phyloP scores from a whole-genome alignment of 2,113 vertebrate species.

The Nannospalax galili region DNA sequence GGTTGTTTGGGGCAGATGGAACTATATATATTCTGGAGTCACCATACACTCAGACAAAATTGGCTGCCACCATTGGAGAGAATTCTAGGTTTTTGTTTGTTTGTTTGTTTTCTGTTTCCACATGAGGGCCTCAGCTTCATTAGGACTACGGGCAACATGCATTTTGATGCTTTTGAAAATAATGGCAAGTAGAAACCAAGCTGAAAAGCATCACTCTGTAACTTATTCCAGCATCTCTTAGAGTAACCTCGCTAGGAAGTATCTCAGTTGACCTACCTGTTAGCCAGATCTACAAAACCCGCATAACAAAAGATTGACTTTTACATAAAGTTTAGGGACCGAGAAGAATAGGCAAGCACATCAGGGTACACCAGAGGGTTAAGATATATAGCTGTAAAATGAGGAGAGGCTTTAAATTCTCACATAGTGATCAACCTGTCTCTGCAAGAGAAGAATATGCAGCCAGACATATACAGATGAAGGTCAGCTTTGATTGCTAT shows the following conservation, averaged over 20 bases:
- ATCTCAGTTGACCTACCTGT: background rate
- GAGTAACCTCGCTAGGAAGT: background rate
- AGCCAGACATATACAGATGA: background rate
- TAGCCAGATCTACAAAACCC: slow-evolving; percentile 35
- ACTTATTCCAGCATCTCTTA: background rate
- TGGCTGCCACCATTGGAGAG: background rate
- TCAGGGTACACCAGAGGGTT: background rate
- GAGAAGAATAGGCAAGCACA: background rate
- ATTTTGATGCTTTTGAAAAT: slow-evolving; percentile 45
- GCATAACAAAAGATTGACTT: slow-evolving; percentile 5
- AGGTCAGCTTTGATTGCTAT: slow-evolving; percentile 8
- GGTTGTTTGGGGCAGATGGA: background rate
- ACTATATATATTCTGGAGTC: background rate
- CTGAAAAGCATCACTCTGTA: slow-evolving; percentile 18
- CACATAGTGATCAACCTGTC: background rate
- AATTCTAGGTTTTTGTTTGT: background rate
- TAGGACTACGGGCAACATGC: background rate
- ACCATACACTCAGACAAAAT: background rate
- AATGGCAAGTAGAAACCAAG: background rate
- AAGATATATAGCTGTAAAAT: background rate
- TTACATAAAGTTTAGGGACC: slow-evolving; percentile 36
- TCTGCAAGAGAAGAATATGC: background rate
- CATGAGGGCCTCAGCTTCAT: slow-evolving; percentile 32
- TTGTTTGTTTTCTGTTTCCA: slow-evolving; percentile 40
- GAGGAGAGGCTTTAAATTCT: background rate